Evolutionary conservation across 37 sponge, comb jelly and placozoan genomes (phyloP).

Genomic region (Halisarca cf. caerulea): DNA sequence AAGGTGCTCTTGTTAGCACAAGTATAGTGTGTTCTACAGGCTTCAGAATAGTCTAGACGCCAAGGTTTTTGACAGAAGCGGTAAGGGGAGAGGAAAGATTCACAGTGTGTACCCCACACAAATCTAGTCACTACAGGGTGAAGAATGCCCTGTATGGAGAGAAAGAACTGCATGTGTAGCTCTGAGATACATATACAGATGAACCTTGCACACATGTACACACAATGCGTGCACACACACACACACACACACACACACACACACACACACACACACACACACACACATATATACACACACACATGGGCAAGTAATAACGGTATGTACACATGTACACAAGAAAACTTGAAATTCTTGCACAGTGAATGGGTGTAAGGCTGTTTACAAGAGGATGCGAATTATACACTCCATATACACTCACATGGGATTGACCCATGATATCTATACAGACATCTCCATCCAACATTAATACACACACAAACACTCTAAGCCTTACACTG

Average conservation of each 20-base stretch:
- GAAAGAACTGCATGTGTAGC: no score
- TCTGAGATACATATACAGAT: no score
- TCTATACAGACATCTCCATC: neutral
- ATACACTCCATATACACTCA: neutral
- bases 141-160: conserved; percentile 32
- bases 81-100: conserved; percentile 26
- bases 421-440: neutral
- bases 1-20: neutral
- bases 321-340: no score
- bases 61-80: conserved; percentile 34
- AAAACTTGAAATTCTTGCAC: no score
- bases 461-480: neutral
- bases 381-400: no score
- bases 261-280: no score
- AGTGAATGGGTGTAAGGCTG: no score
- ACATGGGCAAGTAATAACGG: no score
- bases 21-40: neutral
- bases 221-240: no score
- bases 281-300: no score
- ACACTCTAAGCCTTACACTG: conserved; percentile 52
- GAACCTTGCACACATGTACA: no score
- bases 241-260: no score
- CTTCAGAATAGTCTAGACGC: neutral
- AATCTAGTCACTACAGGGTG: conserved; percentile 42
- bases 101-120: conserved; percentile 36